Conservation (phyloP, 2,113 vertebrate species). For the Actenoides hombroni region DNA sequence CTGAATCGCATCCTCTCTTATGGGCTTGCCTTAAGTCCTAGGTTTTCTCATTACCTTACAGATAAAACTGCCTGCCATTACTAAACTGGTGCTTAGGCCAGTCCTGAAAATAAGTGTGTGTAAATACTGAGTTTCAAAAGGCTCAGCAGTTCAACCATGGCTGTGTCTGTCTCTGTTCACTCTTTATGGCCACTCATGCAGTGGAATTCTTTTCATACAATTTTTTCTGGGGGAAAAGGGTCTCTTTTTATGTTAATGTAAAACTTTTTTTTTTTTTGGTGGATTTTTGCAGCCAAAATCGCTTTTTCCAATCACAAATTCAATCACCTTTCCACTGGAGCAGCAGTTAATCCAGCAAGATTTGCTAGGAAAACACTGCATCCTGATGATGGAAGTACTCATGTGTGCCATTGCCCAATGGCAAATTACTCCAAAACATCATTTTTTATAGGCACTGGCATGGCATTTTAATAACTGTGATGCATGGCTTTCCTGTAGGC, state of each 20-base stretch:
- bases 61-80: background rate
- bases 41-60: background rate
- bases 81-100: background rate
- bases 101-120: background rate
- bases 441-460: background rate
- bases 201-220: background rate
- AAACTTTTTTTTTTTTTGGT: background rate
- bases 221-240: background rate
- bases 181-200: accelerated
- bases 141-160: background rate
- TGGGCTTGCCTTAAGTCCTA: background rate
- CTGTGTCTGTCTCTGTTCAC: background rate
- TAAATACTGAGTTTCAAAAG: background rate
- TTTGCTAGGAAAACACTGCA: background rate
- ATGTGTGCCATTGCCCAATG: background rate
- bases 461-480: background rate
- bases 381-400: background rate
- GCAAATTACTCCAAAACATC: background rate
- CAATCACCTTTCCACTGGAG: background rate
- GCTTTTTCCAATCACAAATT: background rate
- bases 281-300: background rate
- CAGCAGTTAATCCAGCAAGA: background rate
- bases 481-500: background rate
- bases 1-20: background rate
- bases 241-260: background rate